Evolutionary conservation across 2,888 invertebrate species (phyloP).

Genomic region (Meta bourneti): DNA sequence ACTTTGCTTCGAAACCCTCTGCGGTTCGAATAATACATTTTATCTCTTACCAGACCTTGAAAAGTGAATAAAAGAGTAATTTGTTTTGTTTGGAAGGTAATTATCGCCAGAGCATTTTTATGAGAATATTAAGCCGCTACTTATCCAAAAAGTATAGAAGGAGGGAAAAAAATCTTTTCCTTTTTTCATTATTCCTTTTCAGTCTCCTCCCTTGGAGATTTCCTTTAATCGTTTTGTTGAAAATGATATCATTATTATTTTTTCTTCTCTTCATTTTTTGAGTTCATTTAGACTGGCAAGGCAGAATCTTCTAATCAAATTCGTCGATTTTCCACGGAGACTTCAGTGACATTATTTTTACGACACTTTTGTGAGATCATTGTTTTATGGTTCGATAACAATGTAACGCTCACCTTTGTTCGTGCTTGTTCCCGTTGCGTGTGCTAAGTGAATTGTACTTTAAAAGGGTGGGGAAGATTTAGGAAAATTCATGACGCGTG

Average conservation of each 20-base stretch:
- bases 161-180: constrained; percentile 30
- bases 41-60: constrained; percentile 53
- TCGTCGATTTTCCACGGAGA: constrained; percentile 13
- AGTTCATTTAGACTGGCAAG: constrained; percentile 52
- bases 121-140: constrained; percentile 65
- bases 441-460: constrained; percentile 10
- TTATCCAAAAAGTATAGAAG: constrained; percentile 31
- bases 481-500: not conserved
- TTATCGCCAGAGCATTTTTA: constrained; percentile 65
- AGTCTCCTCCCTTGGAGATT: constrained; percentile 16
- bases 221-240: constrained; percentile 60
- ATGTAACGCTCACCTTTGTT: constrained; percentile 26
- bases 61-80: constrained; percentile 71
- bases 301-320: constrained; percentile 59
- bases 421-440: not conserved
- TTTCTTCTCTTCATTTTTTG: constrained; percentile 6
- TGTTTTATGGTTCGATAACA: constrained; percentile 33
- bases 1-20: constrained; percentile 1
- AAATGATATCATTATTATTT: constrained; percentile 63
- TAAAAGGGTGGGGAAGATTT: not conserved
- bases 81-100: constrained; percentile 73
- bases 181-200: constrained; percentile 1
- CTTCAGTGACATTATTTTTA: constrained; percentile 21
- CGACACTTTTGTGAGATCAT: not conserved
- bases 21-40: constrained; percentile 14